These are phyloP conservation scores for Sisor rabdophorus DNA, from an alignment of 2,113 vertebrate genomes.

Conservation along the genomic window DNA sequence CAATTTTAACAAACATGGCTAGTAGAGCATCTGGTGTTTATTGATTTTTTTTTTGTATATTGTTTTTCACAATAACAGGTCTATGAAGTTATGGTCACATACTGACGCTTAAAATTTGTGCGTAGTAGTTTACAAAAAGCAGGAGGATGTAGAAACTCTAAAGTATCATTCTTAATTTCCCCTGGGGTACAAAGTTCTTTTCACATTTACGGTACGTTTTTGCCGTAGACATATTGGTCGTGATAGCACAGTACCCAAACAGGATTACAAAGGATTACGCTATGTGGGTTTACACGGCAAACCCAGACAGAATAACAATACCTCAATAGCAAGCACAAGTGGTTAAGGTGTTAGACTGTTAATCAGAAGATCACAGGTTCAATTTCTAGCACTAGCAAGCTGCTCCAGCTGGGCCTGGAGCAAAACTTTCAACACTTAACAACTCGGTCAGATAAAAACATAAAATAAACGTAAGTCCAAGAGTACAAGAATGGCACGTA, in stretches of 20 bases:
- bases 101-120: neutral
- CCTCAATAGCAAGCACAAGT: no score
- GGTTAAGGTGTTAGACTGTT: no score
- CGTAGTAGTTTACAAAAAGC: neutral
- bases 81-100: neutral
- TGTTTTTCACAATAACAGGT: neutral
- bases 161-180: neutral
- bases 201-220: neutral
- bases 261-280: neutral
- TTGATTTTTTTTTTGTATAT: neutral
- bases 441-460: no score
- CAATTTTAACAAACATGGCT: constrained; percentile 4
- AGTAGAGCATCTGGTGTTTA: neutral
- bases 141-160: neutral
- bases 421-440: no score
- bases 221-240: neutral
- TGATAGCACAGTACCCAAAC: neutral
- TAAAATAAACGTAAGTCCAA: no score
- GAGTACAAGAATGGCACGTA: neutral
- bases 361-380: neutral
- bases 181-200: neutral
- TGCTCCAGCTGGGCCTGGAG: no score
- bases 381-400: no score
- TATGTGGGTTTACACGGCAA: no score
- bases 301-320: no score